phyloP scores from a whole-genome alignment of 2,888 invertebrate genomes.

The Baccha elongata region DNA sequence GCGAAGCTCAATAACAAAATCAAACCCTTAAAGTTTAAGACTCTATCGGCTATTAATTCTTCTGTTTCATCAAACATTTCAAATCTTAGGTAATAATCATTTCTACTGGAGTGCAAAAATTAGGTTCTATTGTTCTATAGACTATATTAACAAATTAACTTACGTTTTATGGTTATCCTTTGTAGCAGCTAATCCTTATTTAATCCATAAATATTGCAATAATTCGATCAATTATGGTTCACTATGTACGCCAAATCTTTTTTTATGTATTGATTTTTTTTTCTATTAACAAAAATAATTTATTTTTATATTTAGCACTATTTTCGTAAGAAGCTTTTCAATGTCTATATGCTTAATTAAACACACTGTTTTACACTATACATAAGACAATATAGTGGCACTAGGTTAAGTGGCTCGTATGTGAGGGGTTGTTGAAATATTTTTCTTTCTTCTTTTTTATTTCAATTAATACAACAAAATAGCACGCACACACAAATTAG shows the following conservation, averaged over 20 bases:
- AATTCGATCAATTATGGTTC: constrained; percentile 20
- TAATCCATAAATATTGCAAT: constrained; percentile 49
- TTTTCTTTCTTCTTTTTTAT: constrained; percentile 11
- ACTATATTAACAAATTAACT: constrained; percentile 18
- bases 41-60: no score
- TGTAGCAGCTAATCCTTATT: constrained; percentile 38
- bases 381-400: constrained; percentile 33
- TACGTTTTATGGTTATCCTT: constrained; percentile 67
- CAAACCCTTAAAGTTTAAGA: no score
- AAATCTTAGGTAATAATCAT: no score
- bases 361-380: constrained; percentile 26
- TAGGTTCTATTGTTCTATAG: no score
- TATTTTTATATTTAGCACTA: constrained; percentile 1
- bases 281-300: background rate
- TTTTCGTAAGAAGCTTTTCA: constrained; percentile 19
- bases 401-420: constrained; percentile 54
- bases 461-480: constrained; percentile 26
- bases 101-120: background rate
- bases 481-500: constrained; percentile 53
- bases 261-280: constrained; percentile 2
- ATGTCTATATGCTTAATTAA: constrained; percentile 36
- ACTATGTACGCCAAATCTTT: constrained; percentile 2
- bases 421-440: constrained; percentile 3
- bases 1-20: no score
- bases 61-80: no score